Conservation (phyloP, 2,888 invertebrate species). For the Idaea biselata region DNA sequence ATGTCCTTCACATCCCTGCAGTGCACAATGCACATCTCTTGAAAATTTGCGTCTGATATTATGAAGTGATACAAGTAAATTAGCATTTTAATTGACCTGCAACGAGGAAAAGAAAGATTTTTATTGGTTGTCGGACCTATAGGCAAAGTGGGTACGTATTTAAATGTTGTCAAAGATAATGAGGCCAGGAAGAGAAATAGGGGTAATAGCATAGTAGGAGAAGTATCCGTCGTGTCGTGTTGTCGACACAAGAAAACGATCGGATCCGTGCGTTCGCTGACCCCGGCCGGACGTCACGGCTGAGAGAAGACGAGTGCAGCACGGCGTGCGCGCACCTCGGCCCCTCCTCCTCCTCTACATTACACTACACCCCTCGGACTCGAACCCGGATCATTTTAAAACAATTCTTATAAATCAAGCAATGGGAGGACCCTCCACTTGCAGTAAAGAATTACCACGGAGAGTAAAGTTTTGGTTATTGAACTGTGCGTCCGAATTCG, state of each 20-base stretch:
- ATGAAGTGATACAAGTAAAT: not conserved
- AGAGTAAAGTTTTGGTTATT: conserved; percentile 22
- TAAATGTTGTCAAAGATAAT: conserved; percentile 2
- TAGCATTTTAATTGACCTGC: not conserved
- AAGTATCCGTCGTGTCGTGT: conserved; percentile 68
- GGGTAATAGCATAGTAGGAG: conserved; percentile 42
- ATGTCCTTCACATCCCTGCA: conserved; percentile 24
- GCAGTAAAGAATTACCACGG: conserved; percentile 17
- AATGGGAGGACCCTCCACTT: conserved; percentile 33
- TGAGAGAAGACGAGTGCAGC: conserved; percentile 71
- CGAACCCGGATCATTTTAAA: conserved; percentile 31
- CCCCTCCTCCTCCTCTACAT: conserved; percentile 30
- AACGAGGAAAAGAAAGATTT: not conserved
- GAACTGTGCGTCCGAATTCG: conserved; percentile 15
- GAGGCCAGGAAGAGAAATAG: conserved; percentile 12
- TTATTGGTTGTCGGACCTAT: not conserved
- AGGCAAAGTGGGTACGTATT: not conserved
- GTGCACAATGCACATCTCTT: conserved; percentile 4
- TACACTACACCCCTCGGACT: conserved; percentile 22
- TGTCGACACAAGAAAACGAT: conserved; percentile 64
- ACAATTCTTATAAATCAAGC: conserved; percentile 43
- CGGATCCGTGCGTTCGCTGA: conserved; percentile 71
- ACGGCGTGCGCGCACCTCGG: conserved; percentile 40
- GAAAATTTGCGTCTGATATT: conserved; percentile 7
- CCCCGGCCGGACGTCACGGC: conserved; percentile 75